Base-by-base conservation (phyloP, 2,888 invertebrate species). In the Orthonychiurus folsomi region DNA sequence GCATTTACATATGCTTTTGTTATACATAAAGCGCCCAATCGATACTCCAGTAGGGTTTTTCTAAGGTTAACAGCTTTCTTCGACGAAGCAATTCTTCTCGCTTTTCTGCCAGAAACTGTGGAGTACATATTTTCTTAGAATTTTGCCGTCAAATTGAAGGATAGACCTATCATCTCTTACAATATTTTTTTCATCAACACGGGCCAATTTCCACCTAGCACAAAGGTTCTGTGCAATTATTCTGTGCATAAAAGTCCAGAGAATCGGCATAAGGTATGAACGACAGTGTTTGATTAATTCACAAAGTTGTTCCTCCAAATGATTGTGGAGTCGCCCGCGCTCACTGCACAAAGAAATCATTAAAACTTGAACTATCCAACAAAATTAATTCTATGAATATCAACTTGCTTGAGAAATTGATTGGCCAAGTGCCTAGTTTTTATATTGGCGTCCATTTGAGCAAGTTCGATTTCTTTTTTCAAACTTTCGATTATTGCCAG, bases 341-440 rank as follows among this genome's bases (percentile, higher is more conserved):
- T 71, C 69, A 56, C 71, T 71, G 37, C n/a, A 58, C 20, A 15
- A 23, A 50, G 20, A 27, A 59, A 25, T 9, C 12, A 20, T 21
- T 24, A 24, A 23, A 53, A 59, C 20, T 15, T 9, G 53, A 48
- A 53, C 23, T 24, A 25, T 56, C 12, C 15, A 5, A 47, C 15
- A 12, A n/a, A 37, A 58, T 37, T 25, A 28, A 18, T 20, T 9
- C 20, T 25, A 25, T 9, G 18, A 2, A 27, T 18, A 63, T 58
- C 37, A 56, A 56, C 24, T 26, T 23, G 18, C 47, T 58, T 59
- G 12, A 71, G 48, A 56, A 63, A 71, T 66, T 71, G 71, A 55
- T 69, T 71, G 52, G 69, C 68, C 50, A 71, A 62, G 63, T 70
- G 67, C 21, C 71, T 56, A 0, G 67, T 67, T 63, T 71, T 71